Evolutionary conservation across 1,140 invertebrate species (phyloP), one percentile per base, ranked within the genome.

Genomic region (Pachypeltis micranthus): DNA sequence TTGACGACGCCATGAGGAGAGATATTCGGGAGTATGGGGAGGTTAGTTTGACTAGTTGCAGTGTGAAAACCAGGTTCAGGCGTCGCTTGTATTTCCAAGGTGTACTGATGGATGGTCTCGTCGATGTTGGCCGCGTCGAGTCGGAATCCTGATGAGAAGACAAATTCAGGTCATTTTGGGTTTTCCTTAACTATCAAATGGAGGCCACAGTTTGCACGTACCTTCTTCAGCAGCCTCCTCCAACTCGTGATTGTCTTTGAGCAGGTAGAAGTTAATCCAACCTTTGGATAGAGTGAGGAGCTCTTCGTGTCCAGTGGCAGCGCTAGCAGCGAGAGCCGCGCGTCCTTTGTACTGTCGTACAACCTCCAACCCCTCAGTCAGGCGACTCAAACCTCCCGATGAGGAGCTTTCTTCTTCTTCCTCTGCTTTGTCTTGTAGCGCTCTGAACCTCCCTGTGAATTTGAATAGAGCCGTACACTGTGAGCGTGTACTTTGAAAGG

Each of bases 231-330:
- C 44, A 31, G 57, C 64, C 44, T 69, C 69, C 1, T 63, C 34
- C 12, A 65, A 34, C 34, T 70, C 68, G 12, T 65, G 55, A 51
- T 65, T 70, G 21, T 69, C 68, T 51, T 62, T 63, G 4, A 73
- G 59, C 14, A 72, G 59, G 55, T 73, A 73, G 60, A 73, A 73
- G 59, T 73, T 72, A 16, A 73, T 72, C 72, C 72, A 73, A 14
- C 72, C 72, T 54, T 71, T 72, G 14, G 71, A 72, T 10, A 72
- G 55, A 0, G 69, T 70, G 1, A 72, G 24, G 12, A 71, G 61
- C 14, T 71, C 69, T 54, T 69, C 70, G 25, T 67, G 67, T 55
- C 67, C 69, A 59, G 65, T 44, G 14, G 25, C 60, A 14, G 59
- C 34, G 7, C 39, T 34, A 29, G 57, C 26, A 19, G 51, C 55